Evolutionary conservation across 2,888 invertebrate genomes (phyloP).

Genomic region (Cryptophagus acutangulus): DNA sequence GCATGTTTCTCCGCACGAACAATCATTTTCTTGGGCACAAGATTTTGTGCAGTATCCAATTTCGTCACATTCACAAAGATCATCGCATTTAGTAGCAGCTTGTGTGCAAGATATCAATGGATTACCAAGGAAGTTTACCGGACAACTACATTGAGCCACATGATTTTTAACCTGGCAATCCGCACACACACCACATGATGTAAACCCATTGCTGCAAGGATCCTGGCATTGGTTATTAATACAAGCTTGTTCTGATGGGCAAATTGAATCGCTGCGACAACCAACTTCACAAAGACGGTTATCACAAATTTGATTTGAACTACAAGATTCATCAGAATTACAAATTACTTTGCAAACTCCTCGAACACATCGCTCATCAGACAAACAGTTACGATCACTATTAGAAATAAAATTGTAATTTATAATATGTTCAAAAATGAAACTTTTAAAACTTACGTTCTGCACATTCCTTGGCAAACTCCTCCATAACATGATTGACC

Average conservation of each 20-base stretch:
- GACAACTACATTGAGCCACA: slow-evolving; percentile 81
- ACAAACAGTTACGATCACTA: slow-evolving; percentile 75
- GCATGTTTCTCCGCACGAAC: slow-evolving; percentile 79
- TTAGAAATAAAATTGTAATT: slow-evolving; percentile 37
- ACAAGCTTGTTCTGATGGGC: slow-evolving; percentile 71
- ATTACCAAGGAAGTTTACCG: slow-evolving; percentile 74
- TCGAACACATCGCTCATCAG: slow-evolving; percentile 79
- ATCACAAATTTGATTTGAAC: slow-evolving; percentile 78
- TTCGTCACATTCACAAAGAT: slow-evolving; percentile 74
- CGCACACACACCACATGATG: slow-evolving; percentile 78
- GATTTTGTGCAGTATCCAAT: slow-evolving; percentile 71
- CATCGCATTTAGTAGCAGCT: slow-evolving; percentile 68
- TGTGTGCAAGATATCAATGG: slow-evolving; percentile 72
- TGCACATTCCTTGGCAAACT: slow-evolving; percentile 71
- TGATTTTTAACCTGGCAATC: slow-evolving; percentile 79
- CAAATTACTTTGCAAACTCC: slow-evolving; percentile 81
- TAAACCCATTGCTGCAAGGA: slow-evolving; percentile 71
- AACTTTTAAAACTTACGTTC: slow-evolving; percentile 54
- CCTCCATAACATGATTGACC: slow-evolving; percentile 70
- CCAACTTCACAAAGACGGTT: slow-evolving; percentile 81
- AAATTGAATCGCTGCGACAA: slow-evolving; percentile 78
- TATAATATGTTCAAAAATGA: neutral
- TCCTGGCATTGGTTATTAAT: slow-evolving; percentile 77
- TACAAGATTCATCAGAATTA: slow-evolving; percentile 79
- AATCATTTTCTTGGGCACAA: slow-evolving; percentile 64